Percentiles rank a stretch among this genome's conserved stretches.
Conservation (phyloP, 2,113 vertebrate genomes). For the Chaetodon auriga region DNA sequence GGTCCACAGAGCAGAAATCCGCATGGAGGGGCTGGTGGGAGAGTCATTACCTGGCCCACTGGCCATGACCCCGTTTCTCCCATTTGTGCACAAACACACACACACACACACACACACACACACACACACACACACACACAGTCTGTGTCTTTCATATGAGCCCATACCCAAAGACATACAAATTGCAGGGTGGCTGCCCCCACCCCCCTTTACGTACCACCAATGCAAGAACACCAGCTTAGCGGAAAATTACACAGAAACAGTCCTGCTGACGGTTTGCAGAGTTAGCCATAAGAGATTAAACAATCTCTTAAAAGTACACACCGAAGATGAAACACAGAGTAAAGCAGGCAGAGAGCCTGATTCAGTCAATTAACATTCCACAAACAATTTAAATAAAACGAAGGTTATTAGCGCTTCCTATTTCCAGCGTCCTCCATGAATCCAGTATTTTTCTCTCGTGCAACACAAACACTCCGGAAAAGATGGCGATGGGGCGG, state of each 20-base stretch:
- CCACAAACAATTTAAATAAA: background rate
- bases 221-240: conserved; percentile 44
- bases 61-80: conserved; percentile 91
- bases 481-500: conserved; percentile 14
- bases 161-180: conserved; percentile 32
- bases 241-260: conserved; percentile 64
- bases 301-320: conserved; percentile 11
- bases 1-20: conserved; percentile 72
- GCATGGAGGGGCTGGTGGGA: conserved; percentile 65
- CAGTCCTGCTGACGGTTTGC: conserved; percentile 37
- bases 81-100: conserved; percentile 73
- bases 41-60: conserved; percentile 94
- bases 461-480: conserved; percentile 21
- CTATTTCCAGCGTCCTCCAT: conserved; percentile 22
- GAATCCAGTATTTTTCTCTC: conserved; percentile 7
- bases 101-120: conserved; percentile 18
- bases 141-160: conserved; percentile 34
- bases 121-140: conserved; percentile 39
- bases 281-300: conserved; percentile 4
- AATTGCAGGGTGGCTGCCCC: conserved; percentile 37
- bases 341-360: background rate
- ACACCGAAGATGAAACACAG: background rate
- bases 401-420: background rate
- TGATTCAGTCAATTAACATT: conserved; percentile 22
- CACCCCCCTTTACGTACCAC: conserved; percentile 25